Evolutionary conservation across 2,888 invertebrate species (phyloP).

Genomic region (Arrhopalites spinosus): DNA sequence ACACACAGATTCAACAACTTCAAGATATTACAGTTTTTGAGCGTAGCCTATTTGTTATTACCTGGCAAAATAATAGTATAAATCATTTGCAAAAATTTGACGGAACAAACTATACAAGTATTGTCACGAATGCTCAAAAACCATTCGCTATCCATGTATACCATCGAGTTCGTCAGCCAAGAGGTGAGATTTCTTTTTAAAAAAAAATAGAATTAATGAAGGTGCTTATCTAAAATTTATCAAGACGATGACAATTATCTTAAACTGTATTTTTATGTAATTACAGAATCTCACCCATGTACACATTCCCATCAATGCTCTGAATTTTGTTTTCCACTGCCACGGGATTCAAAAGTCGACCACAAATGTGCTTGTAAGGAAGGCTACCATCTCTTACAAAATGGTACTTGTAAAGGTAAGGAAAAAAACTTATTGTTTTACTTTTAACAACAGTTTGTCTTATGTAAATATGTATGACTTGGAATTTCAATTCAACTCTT

Average conservation of each 20-base stretch:
- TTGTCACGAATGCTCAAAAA: conserved; percentile 64
- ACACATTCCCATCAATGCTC: conserved; percentile 63
- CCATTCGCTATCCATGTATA: conserved; percentile 73
- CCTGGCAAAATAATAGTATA: conserved; percentile 71
- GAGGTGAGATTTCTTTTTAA: conserved; percentile 64
- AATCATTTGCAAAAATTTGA: conserved; percentile 67
- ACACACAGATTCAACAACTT: conserved; percentile 71
- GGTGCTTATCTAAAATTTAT: neutral
- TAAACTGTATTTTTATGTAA: neutral
- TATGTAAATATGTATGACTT: too few relatives aligned
- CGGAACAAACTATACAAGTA: conserved; percentile 61
- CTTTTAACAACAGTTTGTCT: too few relatives aligned
- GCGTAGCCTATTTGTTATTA: conserved; percentile 73
- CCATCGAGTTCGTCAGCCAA: conserved; percentile 78
- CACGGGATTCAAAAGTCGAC: conserved; percentile 64
- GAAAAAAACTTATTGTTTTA: conserved; percentile 41
- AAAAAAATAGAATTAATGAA: too few relatives aligned
- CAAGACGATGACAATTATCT: neutral
- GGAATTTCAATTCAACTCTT: too few relatives aligned
- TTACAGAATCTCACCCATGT: conserved; percentile 21
- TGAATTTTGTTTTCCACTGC: conserved; percentile 75
- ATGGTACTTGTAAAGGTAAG: conserved; percentile 69
- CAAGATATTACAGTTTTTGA: conserved; percentile 76
- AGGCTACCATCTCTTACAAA: conserved; percentile 58
- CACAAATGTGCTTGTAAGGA: conserved; percentile 65